Conservation (phyloP, 2,797 vertebrate genomes). For the Cyprinodon diabolis region DNA sequence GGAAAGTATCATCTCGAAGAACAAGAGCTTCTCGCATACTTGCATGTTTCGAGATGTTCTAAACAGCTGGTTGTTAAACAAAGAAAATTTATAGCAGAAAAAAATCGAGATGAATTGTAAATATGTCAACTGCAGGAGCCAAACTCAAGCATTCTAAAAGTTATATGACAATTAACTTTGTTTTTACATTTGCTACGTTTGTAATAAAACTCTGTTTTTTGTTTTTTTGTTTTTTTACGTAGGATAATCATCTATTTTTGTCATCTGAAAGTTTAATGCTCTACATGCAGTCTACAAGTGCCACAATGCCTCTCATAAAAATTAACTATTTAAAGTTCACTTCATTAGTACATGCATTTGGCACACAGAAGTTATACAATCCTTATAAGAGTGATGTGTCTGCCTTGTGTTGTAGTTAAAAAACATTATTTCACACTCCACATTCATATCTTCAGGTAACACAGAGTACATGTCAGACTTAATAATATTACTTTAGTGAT, state of each 20-base stretch:
- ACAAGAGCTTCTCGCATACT: constrained; percentile 57
- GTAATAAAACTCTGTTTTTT: background rate
- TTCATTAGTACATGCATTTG: background rate
- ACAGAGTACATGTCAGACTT: no score
- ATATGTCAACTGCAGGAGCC: constrained; percentile 19
- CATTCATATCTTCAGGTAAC: no score
- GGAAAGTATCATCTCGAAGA: constrained; percentile 51
- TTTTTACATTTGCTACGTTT: background rate
- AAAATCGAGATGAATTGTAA: constrained; percentile 44
- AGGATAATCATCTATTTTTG: background rate
- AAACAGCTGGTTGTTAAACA: constrained; percentile 66
- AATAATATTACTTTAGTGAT: no score
- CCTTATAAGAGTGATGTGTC: background rate
- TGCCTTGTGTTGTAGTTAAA: background rate
- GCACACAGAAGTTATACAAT: background rate
- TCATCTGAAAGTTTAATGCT: background rate
- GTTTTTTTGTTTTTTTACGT: background rate
- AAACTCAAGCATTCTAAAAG: background rate
- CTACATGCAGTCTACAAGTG: background rate
- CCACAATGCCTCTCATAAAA: background rate
- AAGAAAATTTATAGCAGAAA: constrained; percentile 49
- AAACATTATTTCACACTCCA: no score
- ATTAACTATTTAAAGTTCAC: background rate
- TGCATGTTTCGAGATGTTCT: constrained; percentile 67
- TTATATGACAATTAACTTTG: background rate